Base-by-base conservation (phyloP, 2,888 invertebrate species). In the Eupithecia abbreviata region DNA sequence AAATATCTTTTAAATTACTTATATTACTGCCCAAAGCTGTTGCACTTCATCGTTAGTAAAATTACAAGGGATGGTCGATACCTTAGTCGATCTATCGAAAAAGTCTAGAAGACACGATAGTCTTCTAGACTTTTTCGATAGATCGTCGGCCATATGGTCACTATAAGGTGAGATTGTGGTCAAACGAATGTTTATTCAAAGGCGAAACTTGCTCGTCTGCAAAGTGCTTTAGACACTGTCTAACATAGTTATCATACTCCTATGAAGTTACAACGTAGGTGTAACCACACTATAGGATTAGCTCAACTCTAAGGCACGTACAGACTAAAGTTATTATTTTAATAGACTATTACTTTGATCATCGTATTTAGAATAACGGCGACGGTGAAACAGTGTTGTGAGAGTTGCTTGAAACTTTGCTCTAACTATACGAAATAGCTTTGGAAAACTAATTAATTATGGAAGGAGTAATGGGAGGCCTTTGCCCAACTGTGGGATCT, bases 221-320 rank as follows among this genome's bases (percentile, higher is more conserved):
- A n/a, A 4, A 4, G 15, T 45, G n/a, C 43, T 41, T 58, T 30
- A 77, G 71, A 68, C 68, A 68, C 71, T 30, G 68, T 51, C 74
- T 77, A 73, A 77, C 73, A 73, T 67, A 68, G 77, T 74, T 77
- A 77, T 45, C n/a, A 47, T n/a, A 30, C 62, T 51, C 71, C 67
- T 71, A 67, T 71, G 49, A 73, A 77, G 71, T 73, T 77, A 67
- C 73, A 77, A 62, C 67, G 55, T 30, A 76, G 47, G 73, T 67
- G 41, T 58, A 75, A 73, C 73, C 66, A 68, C 74, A 74, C 74
- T 65, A 51, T 66, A 73, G 76, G 73, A 73, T 73, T 73, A 71
- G 73, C 71, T 76, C 67, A 55, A 43, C 65, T 67, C 68, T 73
- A 72, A 65, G 71, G 55, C 62, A 69, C 68, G 72, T 74, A 69